Conservation (phyloP, 1,140 invertebrate genomes). For the Ptiloglossa arizonensis region DNA sequence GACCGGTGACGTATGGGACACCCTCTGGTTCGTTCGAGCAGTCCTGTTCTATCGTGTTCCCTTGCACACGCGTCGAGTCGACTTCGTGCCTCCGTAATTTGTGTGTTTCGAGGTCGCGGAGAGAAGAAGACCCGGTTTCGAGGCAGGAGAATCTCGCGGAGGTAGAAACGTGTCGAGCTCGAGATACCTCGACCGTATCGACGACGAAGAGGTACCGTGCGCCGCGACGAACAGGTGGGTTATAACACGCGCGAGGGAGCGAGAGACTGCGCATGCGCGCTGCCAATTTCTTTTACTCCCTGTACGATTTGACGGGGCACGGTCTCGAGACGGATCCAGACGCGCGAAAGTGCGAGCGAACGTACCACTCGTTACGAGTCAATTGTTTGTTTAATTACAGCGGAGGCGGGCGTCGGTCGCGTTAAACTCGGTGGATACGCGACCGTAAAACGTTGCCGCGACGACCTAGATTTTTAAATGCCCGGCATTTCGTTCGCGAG, state of each 20-base stretch:
- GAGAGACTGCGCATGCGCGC: too few relatives aligned
- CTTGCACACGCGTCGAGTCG: constrained; percentile 31
- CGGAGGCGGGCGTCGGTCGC: neutral
- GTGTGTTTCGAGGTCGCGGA: constrained; percentile 69
- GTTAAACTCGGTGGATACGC: neutral
- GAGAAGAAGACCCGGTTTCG: constrained; percentile 68
- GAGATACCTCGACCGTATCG: constrained; percentile 57
- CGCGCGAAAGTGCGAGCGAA: constrained; percentile 15
- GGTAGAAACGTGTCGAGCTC: constrained; percentile 60
- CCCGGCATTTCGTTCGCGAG: neutral
- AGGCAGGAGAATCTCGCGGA: constrained; percentile 49
- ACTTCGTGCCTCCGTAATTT: constrained; percentile 63
- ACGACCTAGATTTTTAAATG: neutral
- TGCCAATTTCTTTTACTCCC: neutral
- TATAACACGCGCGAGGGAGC: neutral
- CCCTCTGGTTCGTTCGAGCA: too few relatives aligned
- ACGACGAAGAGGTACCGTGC: constrained; percentile 12
- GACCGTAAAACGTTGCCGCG: constrained; percentile 1
- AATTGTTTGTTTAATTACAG: constrained; percentile 20
- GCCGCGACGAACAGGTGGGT: constrained; percentile 47
- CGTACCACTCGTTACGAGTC: neutral
- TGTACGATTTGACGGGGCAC: neutral
- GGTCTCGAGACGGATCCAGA: neutral
- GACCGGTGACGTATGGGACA: too few relatives aligned
- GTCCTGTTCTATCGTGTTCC: constrained; percentile 45